Evolutionary conservation across 2,888 invertebrate genomes (phyloP), one percentile per base, ranked within the genome.

Genomic region (Caenorhabditis doughertyi): DNA sequence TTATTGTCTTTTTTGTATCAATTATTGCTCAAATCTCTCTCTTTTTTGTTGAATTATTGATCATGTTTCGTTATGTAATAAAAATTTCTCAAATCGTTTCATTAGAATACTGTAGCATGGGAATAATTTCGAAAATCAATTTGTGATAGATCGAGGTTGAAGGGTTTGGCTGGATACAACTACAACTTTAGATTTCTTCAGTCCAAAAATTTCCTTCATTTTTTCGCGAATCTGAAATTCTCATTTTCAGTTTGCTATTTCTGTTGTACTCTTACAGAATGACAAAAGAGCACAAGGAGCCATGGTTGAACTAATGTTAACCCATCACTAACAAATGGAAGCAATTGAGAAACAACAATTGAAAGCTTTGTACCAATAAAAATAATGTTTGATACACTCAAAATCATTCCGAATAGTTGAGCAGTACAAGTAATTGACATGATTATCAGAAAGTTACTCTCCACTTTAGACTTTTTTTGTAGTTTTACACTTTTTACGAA

Each of bases 241-340:
- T 8, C 9, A 3, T 25, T 21, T 21, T 21, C 11, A 18, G 13
- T 8, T 44, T 25, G 18, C 16, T 23, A 51, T 11, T 21, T 42
- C 16, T 8, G 29, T 8, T 21, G 16, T 16, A 60, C 9, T 5
- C 35, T 68, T 35, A 70, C 70, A 29, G 70, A 47, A 21, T 27
- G 32, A 32, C 58, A 58, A 27, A 70, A 70, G 3, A 44, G 3
- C 0, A 58, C 11, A 25, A 70, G 23, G 44, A 70, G 16, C 70
- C 47, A 56, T 21, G 70, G 70, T n/a, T 56, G 56, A 44, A 70
- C 47, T 11, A 70, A 55, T 32, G 70, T 58, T 9, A 70, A 23
- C 2, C 29, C 18, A 29, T 70, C 70, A 32, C 70, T 70, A 35
- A 70, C 70, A 47, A 58, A 70, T 13, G 70, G 70, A 11, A 70